Conservation (phyloP, 2,888 invertebrate species). For the Microctonus hyperodae region DNA sequence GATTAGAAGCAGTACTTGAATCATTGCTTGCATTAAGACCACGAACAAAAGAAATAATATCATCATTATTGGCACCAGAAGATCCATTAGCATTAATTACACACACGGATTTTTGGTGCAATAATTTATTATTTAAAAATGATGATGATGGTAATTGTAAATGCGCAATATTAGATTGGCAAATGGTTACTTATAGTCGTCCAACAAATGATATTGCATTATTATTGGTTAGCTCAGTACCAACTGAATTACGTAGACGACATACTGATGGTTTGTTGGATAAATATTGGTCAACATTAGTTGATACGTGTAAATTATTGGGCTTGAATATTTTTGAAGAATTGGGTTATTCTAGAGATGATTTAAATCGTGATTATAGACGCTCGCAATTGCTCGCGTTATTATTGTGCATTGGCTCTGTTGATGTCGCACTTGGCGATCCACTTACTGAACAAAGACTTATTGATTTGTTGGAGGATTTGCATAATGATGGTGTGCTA, state of each 20-base stretch:
- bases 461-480: conserved; percentile 76
- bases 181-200: conserved; percentile 81
- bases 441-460: conserved; percentile 78
- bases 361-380: conserved; percentile 68
- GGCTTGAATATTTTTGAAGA: conserved; percentile 69
- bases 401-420: conserved; percentile 80
- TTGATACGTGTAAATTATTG: conserved; percentile 68
- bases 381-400: conserved; percentile 78
- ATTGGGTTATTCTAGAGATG: conserved; percentile 66
- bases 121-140: conserved; percentile 74
- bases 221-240: conserved; percentile 75
- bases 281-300: conserved; percentile 74
- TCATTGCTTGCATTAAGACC: conserved; percentile 70
- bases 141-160: conserved; percentile 62
- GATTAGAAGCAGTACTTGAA: conserved; percentile 70
- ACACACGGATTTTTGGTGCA: conserved; percentile 87
- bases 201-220: conserved; percentile 83
- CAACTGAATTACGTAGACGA: conserved; percentile 73
- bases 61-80: conserved; percentile 73
- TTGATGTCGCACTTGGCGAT: conserved; percentile 81
- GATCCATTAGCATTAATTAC: conserved; percentile 79
- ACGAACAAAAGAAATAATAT: conserved; percentile 76
- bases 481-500: conserved; percentile 75
- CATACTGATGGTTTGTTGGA: conserved; percentile 73
- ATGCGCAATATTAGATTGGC: conserved; percentile 82